phyloP scores from a whole-genome alignment of 2,797 vertebrate species.

The Phaenicophaeus curvirostris region DNA sequence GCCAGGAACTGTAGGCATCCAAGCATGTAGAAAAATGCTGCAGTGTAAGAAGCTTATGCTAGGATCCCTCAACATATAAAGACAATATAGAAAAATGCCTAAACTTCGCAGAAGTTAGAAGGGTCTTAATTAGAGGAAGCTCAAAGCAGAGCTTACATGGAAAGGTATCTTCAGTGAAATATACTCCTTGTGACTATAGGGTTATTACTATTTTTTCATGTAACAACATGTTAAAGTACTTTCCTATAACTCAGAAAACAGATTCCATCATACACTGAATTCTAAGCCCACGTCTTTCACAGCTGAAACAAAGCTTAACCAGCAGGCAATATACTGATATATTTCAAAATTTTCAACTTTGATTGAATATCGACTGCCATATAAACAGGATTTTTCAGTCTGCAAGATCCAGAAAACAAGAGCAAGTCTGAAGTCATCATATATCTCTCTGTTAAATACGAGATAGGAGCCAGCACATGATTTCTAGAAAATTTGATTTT shows the following conservation, averaged over 20 bases:
- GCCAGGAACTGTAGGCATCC: neutral
- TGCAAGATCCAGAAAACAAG: neutral
- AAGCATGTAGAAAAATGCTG: neutral
- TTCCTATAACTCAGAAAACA: neutral
- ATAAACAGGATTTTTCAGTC: neutral
- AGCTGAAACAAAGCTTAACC: neutral
- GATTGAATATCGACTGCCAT: neutral
- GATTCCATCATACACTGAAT: neutral
- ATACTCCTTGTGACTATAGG: neutral
- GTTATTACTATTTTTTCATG: neutral
- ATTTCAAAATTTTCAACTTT: neutral
- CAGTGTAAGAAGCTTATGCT: neutral
- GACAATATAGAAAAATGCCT: neutral
- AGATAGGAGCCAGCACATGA: neutral
- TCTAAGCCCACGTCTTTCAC: neutral
- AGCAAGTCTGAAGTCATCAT: neutral
- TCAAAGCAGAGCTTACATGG: neutral
- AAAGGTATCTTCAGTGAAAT: neutral
- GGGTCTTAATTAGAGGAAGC: neutral
- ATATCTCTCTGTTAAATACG: neutral
- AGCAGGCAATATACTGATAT: neutral
- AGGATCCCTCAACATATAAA: neutral
- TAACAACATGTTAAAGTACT: neutral
- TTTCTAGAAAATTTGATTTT: neutral
- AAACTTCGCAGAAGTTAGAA: neutral